Percentiles rank a stretch among this genome's conserved stretches.
phyloP scores from a whole-genome alignment of 2,113 vertebrate genomes.

The Menura novaehollandiae region DNA sequence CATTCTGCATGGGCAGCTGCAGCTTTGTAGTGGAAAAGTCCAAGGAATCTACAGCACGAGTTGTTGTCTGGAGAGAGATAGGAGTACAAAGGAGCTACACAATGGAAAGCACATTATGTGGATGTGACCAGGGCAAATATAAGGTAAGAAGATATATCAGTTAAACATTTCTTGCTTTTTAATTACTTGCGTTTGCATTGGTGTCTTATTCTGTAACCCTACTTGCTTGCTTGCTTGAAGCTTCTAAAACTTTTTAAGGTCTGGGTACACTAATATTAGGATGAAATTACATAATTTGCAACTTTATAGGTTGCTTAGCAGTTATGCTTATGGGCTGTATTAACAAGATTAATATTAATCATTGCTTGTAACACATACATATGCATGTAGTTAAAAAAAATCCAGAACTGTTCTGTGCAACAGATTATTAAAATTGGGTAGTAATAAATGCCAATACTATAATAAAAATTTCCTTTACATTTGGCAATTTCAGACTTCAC shows the following conservation, averaged over 20 bases:
- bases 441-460: not conserved
- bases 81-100: conserved; percentile 96
- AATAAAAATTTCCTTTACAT: not conserved
- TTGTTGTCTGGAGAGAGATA: conserved; percentile 97
- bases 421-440: not conserved
- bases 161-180: not conserved
- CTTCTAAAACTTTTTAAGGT: not conserved
- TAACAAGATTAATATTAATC: conserved; percentile 1
- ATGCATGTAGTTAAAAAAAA: not conserved
- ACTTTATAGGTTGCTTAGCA: not conserved
- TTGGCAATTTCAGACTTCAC: not conserved
- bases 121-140: conserved; percentile 97
- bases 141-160: conserved; percentile 75
- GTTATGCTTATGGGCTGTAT: not conserved
- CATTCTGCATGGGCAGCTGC: conserved; percentile 95
- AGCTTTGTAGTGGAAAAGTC: conserved; percentile 98
- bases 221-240: not conserved
- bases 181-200: not conserved
- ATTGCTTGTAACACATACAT: not conserved
- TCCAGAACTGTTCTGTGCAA: not conserved
- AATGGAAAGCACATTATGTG: conserved; percentile 97
- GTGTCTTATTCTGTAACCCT: not conserved
- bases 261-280: not conserved
- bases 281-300: not conserved
- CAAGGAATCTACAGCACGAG: conserved; percentile 94